Evolutionary conservation across 37 sponge, comb jelly and placozoan genomes (phyloP).

Genomic region (Ephydatia muelleri): DNA sequence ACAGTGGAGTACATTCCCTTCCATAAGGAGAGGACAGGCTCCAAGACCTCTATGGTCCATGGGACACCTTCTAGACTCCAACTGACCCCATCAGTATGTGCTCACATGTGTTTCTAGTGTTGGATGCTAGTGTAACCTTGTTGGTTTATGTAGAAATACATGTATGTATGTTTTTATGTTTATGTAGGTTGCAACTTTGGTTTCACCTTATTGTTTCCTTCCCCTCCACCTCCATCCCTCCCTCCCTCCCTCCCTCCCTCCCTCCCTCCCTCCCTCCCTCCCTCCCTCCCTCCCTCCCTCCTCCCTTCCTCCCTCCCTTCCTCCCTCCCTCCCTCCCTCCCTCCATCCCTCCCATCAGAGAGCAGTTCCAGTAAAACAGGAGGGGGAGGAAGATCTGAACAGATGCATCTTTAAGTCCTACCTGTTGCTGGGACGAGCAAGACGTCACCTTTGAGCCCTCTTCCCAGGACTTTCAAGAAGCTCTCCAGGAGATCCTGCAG

Average conservation of each 20-base stretch:
- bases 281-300: no score
- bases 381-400: conserved; percentile 32
- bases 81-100: neutral
- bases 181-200: no score
- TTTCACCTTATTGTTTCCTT: no score
- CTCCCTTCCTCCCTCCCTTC: neutral
- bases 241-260: no score
- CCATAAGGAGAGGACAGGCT: conserved; percentile 29
- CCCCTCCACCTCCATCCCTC: no score
- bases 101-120: no score
- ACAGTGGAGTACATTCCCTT: conserved; percentile 47
- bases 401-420: conserved; percentile 78
- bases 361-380: neutral
- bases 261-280: no score
- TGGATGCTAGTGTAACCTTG: neutral
- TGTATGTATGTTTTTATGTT: neutral
- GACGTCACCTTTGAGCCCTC: conserved; percentile 82
- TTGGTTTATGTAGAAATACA: neutral
- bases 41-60: neutral
- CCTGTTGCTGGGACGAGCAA: conserved; percentile 63
- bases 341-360: neutral
- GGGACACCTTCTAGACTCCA: neutral
- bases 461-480: conserved; percentile 55
- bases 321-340: neutral
- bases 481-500: conserved; percentile 54